A percentile compares a stretch with the other conserved stretches of the same genome.
phyloP scores from a whole-genome alignment of 2,888 invertebrate genomes.

The Torymus aiolomorphi region DNA sequence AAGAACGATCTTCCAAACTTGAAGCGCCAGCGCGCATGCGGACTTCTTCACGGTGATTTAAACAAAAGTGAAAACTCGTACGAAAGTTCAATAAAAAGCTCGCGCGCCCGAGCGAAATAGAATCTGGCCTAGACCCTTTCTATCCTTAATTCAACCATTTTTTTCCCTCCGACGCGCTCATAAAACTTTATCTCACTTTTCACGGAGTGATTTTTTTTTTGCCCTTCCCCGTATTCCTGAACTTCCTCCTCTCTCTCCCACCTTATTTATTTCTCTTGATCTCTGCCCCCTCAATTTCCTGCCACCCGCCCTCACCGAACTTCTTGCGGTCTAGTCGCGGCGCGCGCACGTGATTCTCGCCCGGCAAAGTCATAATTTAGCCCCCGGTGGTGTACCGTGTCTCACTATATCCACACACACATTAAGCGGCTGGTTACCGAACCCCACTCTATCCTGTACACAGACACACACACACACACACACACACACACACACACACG shows the following conservation, averaged over 20 bases:
- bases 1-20: slow-evolving; percentile 2
- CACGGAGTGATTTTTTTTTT: slow-evolving; percentile 14
- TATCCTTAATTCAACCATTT: slow-evolving; percentile 25
- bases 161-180: slow-evolving; percentile 13
- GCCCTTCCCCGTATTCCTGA: not conserved
- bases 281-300: not conserved
- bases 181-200: slow-evolving; percentile 25
- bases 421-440: too few relatives aligned
- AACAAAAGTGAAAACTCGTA: slow-evolving; percentile 10
- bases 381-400: too few relatives aligned
- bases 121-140: not conserved
- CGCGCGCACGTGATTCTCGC: too few relatives aligned
- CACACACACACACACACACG: too few relatives aligned
- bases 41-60: slow-evolving; percentile 12
- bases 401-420: too few relatives aligned
- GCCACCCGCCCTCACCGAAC: not conserved
- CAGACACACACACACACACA: too few relatives aligned
- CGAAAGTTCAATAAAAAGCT: slow-evolving; percentile 14
- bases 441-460: too few relatives aligned
- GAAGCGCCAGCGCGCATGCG: not conserved
- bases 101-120: not conserved
- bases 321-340: not conserved
- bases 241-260: not conserved
- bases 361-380: too few relatives aligned
- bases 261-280: slow-evolving; percentile 8